phyloP scores from a whole-genome alignment of 2,888 invertebrate species.

The Cylindroiulus punctatus region DNA sequence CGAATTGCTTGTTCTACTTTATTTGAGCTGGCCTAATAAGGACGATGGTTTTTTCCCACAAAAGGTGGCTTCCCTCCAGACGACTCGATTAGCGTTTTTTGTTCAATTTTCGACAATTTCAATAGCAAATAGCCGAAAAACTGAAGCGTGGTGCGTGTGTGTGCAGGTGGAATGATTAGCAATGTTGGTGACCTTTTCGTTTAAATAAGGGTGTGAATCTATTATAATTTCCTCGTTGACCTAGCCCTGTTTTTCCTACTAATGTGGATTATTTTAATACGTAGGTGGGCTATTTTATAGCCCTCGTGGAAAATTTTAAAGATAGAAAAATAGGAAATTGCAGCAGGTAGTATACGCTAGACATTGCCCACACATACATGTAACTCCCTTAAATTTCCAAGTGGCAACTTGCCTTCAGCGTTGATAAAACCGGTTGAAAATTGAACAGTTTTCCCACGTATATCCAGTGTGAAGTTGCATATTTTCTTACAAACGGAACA shows the following conservation, averaged over 20 bases:
- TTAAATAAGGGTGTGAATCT: not conserved
- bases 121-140: not conserved
- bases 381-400: not conserved
- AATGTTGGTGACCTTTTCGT: not conserved
- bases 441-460: not conserved
- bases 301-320: not conserved
- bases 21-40: not conserved
- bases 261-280: slow-evolving; percentile 3
- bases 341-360: not conserved
- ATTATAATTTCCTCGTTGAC: slow-evolving; percentile 11
- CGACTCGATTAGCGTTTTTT: not conserved
- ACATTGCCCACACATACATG: no score
- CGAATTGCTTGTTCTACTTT: not conserved
- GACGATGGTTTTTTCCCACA: not conserved
- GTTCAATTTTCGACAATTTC: not conserved
- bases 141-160: not conserved
- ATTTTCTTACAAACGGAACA: not conserved
- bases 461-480: not conserved
- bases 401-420: not conserved
- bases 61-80: not conserved
- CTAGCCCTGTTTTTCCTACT: slow-evolving; percentile 11
- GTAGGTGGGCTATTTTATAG: not conserved
- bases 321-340: not conserved
- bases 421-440: not conserved
- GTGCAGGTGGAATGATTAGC: not conserved